Base-by-base conservation (phyloP, 2,797 vertebrate species). In the Zalophus californianus region DNA sequence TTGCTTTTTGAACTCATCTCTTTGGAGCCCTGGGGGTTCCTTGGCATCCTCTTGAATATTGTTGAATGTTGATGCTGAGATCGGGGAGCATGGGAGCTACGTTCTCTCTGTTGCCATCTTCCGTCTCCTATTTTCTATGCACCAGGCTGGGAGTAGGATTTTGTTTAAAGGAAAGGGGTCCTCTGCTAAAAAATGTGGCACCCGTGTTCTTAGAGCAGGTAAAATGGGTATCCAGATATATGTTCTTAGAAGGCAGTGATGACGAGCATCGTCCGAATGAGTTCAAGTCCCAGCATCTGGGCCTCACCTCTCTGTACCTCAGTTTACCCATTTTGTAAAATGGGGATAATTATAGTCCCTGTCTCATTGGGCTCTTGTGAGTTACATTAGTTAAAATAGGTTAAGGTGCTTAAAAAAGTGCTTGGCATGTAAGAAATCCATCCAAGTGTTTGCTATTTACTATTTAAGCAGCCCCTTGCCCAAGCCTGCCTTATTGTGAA, bases 291-390 rank as follows among this genome's bases (percentile, higher is more conserved):
- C 4, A 38, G 58, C 3, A 41, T 32, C 64, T 82, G 64, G n/a
- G 14, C 27, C 70, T 79, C 0, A 9, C 44, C 23, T 15, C 35
- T 64, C 25, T 23, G 12, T 78, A 27, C 44, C 64, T 87, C 56
- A 85, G 60, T 77, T 56, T 96, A 54, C 48, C 44, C 80, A 35
- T n/a, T 62, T 62, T 91, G 60, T 58, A 50, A 94, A 82, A 82
- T 18, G 41, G 7, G 15, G 38, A 35, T 66, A 86, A 62, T 68
- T 41, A 50, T 5, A 25, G 3, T 84, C 35, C 68, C n/a, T 32
- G 68, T 73, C 54, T 75, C 64, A 62, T 7, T 38, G 58, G 48
- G 23, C 68, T 86, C 18, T 35, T 86, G 60, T 70, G 72, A 77
- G 90, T 20, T 77, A 68, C 62, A 44, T 73, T 77, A 41, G 32